Evolutionary conservation across 2,797 vertebrate species (phyloP), one percentile per base, ranked within the genome.

Genomic region (Hapalemur alaotrensis): DNA sequence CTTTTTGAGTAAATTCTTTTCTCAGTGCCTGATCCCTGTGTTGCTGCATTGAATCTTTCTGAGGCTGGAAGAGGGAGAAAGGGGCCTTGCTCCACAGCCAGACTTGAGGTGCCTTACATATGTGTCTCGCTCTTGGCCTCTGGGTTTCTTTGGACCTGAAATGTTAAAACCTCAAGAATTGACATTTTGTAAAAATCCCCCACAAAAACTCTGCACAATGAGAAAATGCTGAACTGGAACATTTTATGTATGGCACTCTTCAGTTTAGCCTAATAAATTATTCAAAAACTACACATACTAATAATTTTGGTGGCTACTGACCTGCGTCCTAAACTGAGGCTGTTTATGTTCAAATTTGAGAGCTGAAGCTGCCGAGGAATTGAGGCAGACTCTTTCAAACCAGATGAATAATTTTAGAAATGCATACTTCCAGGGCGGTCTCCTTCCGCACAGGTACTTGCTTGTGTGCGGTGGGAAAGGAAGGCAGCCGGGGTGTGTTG

Each of bases 381-480:
- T 3, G 32, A 67, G 73, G 12, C 14, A 25, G 87, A 35, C 65
- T 17, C 17, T 48, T 35, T 50, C 32, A 43, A 57, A 22, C 20
- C 18, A 13, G 69, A 15, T 50, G 17, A 15, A 4, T 72, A 6
- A 15, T 61, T 46, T 54, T 46, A 11, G 50, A 41, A 25, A 15
- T 23, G 50, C 2, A 0, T 5, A 4, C n/a, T n/a, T 35, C 17
- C 5, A 3, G 50, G 35, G 67, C 32, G 50, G n/a, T 18, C 10
- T 0, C n/a, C 23, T 50, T 85, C 81, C 11, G 2, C 8, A 6
- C 6, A 2, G 41, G 23, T 4, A 0, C 12, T 41, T 12, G 61
- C 52, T 28, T 0, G 0, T 17, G 17, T 18, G 23, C 32, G 2
- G 0, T 2, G 3, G 14, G 22, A 10, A 12, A 4, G 50, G 5